These are phyloP conservation scores for Amphipyra berbera DNA, from an alignment of 2,888 invertebrate species.

Conservation along the genomic window DNA sequence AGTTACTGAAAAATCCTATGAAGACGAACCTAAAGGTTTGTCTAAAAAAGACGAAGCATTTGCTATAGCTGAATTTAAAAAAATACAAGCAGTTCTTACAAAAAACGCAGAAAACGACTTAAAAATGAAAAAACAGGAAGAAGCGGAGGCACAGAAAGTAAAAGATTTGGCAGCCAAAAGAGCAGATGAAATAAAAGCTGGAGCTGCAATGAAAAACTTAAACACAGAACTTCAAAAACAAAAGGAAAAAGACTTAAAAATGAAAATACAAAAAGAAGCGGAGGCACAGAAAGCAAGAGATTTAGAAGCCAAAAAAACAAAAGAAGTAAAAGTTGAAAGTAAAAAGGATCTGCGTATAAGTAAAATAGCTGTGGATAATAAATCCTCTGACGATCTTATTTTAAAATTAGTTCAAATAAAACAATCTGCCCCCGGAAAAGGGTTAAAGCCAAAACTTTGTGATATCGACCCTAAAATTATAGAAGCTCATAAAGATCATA, in stretches of 20 bases:
- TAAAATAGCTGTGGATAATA: constrained; percentile 55
- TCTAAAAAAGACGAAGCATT: constrained; percentile 4
- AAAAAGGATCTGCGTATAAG: constrained; percentile 48
- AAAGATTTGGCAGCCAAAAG: constrained; percentile 15
- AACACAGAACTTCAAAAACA: no score
- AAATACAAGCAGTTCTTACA: constrained; percentile 13
- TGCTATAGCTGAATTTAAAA: constrained; percentile 11
- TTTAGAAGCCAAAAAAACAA: constrained; percentile 10
- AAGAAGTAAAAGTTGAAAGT: no score
- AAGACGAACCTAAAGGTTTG: neutral
- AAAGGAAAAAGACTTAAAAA: neutral
- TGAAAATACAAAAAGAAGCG: neutral
- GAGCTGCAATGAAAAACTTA: no score
- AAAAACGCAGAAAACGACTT: neutral
- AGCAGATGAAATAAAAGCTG: no score
- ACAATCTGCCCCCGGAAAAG: constrained; percentile 44
- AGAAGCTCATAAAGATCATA: constrained; percentile 13
- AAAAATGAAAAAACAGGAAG: neutral
- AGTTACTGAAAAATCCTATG: neutral
- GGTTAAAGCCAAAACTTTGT: constrained; percentile 9
- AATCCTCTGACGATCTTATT: constrained; percentile 64
- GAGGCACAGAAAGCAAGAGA: constrained; percentile 16
- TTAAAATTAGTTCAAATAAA: constrained; percentile 65
- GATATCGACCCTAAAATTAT: neutral
- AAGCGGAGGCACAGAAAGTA: constrained; percentile 9